Base-by-base conservation (phyloP, 2,888 invertebrate species). In the Drosophila ezoana region DNA sequence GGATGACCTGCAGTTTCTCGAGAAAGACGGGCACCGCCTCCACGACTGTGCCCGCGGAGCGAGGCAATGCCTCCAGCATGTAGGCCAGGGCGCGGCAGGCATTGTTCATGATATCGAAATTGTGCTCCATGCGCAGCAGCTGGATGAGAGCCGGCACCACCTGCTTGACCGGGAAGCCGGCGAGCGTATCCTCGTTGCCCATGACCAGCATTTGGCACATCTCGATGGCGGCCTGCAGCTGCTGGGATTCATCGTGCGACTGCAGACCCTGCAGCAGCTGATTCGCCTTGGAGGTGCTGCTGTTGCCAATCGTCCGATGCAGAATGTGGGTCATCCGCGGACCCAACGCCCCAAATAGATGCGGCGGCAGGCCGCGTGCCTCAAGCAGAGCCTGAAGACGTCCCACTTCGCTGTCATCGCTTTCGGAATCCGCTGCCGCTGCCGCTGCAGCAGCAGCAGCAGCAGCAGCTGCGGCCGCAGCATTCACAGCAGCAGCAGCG, bases 81-180 rank as follows among this genome's bases (percentile, higher is more conserved):
- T 99, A 99, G 0, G 99, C 99, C 40, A 99, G 94, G 1, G 99
- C 99, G 43, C 99, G 96, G 90, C 99, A 99, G 0, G 99, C 99
- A 92, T 99, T 98, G 91, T 99, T 98, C 99, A 99, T 99, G 94
- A 99, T 98, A 93, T 99, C 99, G 93, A 99, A 99, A 93, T 99
- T 99, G 92, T 99, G 98, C 91, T 99, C 99, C 94, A 98, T 98
- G 54, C 97, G 96, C 20, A 99, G 94, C 63, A 99, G 93, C 87
- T 95, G 96, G 73, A 98, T 97, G 38, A 99, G 95, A 6, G 98
- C 98, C 0, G 99, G 98, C 49, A 99, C 98, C 14, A 98, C 98
- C 93, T 98, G 98, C 89, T 99, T 97, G 38, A 99, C 98, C 0
- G 99, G 99, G 92, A 99, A 99, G n/a, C 98, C 98, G 41, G 98